phyloP scores from a whole-genome alignment of 2,113 vertebrate species.

The Rhinolophus ferrumequinum region DNA sequence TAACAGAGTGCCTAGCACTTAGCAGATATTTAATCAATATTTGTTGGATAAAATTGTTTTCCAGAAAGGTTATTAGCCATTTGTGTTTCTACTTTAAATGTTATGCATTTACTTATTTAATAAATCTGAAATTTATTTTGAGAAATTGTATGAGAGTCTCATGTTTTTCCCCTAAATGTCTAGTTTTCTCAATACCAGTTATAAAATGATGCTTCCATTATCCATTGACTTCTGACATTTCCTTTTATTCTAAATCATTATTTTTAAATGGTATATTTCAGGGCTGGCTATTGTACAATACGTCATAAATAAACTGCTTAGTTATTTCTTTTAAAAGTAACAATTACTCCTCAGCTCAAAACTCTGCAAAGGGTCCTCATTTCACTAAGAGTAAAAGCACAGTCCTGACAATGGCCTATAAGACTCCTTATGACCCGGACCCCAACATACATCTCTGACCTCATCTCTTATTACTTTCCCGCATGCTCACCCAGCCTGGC shows the following conservation, averaged over 20 bases:
- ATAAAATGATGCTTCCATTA: background rate
- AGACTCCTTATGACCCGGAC: background rate
- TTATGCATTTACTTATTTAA: background rate
- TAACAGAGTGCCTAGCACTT: background rate
- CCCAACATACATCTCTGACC: background rate
- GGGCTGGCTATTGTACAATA: background rate
- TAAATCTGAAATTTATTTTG: background rate
- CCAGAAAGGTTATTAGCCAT: background rate
- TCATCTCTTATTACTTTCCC: background rate
- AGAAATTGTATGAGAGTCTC: background rate
- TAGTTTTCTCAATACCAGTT: background rate
- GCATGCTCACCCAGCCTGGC: background rate
- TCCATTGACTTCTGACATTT: background rate
- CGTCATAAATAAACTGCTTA: background rate
- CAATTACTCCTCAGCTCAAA: background rate
- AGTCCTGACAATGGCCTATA: background rate
- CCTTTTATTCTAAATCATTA: background rate
- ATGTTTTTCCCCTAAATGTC: background rate
- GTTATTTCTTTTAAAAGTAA: background rate
- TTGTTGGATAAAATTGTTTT: background rate
- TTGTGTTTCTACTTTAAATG: conserved; percentile 9
- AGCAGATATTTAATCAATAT: background rate
- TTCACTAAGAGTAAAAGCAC: background rate
- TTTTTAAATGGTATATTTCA: background rate
- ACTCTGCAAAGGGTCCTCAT: background rate